Evolutionary conservation across 2,113 vertebrate species (phyloP).

Genomic region (Zosterops pallidus): DNA sequence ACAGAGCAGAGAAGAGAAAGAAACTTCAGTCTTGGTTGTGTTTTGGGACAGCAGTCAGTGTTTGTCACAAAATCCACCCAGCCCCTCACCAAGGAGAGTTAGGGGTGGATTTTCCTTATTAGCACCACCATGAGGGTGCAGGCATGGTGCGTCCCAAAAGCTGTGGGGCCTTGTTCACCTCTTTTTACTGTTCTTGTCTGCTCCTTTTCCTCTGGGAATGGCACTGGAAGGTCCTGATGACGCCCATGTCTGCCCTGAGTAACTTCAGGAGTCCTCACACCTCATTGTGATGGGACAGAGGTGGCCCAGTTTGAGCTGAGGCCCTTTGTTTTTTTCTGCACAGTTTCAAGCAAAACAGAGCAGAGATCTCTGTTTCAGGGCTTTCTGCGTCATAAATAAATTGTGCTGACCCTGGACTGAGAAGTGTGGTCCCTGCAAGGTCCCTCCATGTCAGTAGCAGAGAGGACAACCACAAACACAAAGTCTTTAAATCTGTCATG

Average conservation of each 20-base stretch:
- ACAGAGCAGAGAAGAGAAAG: not conserved
- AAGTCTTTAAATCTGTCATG: not conserved
- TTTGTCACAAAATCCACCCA: not conserved
- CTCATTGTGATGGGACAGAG: accelerated
- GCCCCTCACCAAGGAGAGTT: accelerated
- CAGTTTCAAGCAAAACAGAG: not conserved
- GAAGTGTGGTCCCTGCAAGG: not conserved
- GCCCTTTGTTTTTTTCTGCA: not conserved
- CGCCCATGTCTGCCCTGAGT: too few species aligned
- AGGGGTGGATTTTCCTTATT: not conserved
- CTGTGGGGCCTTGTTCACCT: not conserved
- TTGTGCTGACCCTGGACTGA: not conserved
- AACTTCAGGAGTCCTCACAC: not conserved
- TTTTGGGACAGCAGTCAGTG: not conserved
- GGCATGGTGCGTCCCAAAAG: not conserved
- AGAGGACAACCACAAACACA: accelerated
- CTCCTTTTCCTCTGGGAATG: not conserved
- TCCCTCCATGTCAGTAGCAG: not conserved
- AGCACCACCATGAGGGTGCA: not conserved
- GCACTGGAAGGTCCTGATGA: not conserved
- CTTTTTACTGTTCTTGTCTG: accelerated
- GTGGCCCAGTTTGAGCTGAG: not conserved
- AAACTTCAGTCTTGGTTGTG: not conserved
- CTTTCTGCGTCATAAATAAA: not conserved
- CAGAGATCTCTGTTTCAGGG: not conserved